Evolutionary conservation across 2,113 vertebrate genomes (phyloP).

Genomic region (Mormyrus lacerda): DNA sequence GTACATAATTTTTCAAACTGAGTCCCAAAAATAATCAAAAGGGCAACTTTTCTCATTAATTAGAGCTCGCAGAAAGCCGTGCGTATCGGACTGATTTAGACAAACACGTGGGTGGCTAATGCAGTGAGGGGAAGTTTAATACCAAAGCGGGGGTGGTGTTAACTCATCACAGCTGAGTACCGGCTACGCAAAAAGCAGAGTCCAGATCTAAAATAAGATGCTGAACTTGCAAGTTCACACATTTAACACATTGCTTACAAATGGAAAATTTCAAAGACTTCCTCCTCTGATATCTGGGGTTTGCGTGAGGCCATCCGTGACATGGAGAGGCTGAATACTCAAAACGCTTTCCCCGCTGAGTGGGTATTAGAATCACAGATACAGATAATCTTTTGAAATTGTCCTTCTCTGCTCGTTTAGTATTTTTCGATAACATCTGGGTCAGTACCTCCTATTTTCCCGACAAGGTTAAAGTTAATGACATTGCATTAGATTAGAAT

Average conservation of each 20-base stretch:
- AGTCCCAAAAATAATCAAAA: constrained; percentile 38
- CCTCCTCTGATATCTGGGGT: background rate
- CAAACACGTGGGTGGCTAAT: constrained; percentile 44
- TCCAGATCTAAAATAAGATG: constrained; percentile 17
- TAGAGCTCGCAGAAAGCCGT: constrained; percentile 27
- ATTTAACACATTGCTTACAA: background rate
- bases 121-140: background rate
- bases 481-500: background rate
- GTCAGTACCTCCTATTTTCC: background rate
- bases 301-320: background rate
- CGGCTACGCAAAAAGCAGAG: constrained; percentile 25
- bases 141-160: background rate
- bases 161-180: constrained; percentile 39
- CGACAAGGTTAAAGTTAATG: background rate
- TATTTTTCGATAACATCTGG: background rate
- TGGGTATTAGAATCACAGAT: background rate
- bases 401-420: background rate
- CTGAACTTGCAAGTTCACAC: background rate
- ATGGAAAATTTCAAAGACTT: background rate
- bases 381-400: background rate
- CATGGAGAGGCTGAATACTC: background rate
- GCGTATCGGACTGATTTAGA: constrained; percentile 40
- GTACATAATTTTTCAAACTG: constrained; percentile 31
- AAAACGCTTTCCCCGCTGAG: background rate
- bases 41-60: constrained; percentile 35